Conservation (phyloP, 2,113 vertebrate genomes). For the Casuarius casuarius region DNA sequence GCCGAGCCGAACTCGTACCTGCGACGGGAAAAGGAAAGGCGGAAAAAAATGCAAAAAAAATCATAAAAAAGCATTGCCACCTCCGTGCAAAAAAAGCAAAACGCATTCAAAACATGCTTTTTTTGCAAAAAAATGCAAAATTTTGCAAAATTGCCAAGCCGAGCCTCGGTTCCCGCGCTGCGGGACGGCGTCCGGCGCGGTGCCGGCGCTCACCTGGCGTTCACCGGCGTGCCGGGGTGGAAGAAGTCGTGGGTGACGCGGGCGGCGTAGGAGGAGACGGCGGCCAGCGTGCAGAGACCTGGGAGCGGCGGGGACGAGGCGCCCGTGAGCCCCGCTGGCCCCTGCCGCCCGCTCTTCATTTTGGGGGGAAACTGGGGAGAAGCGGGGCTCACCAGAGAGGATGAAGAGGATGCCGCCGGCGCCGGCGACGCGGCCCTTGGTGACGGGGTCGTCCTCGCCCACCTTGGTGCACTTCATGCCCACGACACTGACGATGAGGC, state of each 20-base stretch:
- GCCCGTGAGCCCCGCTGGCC: not conserved
- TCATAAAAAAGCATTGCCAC: too few species aligned
- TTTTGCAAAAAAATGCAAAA: too few species aligned
- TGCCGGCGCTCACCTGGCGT: constrained; percentile 83
- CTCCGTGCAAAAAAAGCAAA: too few species aligned
- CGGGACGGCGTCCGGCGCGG: too few species aligned
- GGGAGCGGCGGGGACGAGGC: not conserved
- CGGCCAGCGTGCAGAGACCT: constrained; percentile 92
- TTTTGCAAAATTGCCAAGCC: too few species aligned
- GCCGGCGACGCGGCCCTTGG: constrained; percentile 90
- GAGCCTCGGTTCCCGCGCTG: too few species aligned
- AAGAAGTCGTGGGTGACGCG: constrained; percentile 95
- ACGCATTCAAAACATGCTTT: too few species aligned
- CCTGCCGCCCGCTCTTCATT: too few species aligned
- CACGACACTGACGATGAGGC: constrained; percentile 91
- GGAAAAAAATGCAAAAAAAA: too few species aligned
- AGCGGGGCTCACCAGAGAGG: constrained; percentile 84
- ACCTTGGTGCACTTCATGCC: constrained; percentile 99
- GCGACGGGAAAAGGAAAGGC: not conserved
- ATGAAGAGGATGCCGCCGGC: constrained; percentile 90
- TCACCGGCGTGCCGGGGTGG: constrained; percentile 90
- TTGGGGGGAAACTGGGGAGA: not conserved
- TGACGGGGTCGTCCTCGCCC: constrained; percentile 90
- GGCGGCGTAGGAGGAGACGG: constrained; percentile 93
- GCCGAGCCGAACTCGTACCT: constrained; percentile 96